Evolutionary conservation across 2,888 invertebrate species (phyloP), one percentile per base, ranked within the genome.

Genomic region (Microplitis deprimator): DNA sequence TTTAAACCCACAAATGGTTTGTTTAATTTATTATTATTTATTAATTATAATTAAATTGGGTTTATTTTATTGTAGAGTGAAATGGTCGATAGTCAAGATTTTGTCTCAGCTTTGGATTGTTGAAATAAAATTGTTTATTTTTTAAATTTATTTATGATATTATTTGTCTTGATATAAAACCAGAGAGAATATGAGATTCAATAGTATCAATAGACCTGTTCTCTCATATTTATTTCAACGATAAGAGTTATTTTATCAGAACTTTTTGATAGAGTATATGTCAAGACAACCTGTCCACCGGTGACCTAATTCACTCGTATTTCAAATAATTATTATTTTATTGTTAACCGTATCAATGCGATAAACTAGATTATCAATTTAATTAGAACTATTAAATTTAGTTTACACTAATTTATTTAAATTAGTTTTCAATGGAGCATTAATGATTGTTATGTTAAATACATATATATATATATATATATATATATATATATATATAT

Each of bases 251-350:
- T 39, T 39, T 67, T 20, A 29, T 13, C 50, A 29, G 50, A 59
- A 13, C n/a, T 10, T 20, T 17, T 50, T n/a, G 60, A 38, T 10
- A 29, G 59, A 68, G 65, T 71, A 83, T 84, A 84, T 85, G 86
- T 86, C 85, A 85, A 80, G 82, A 81, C 80, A 82, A 82, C 83
- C 85, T 83, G 83, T 83, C 81, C 80, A 77, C 80, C 73, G 79
- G 78, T 81, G 82, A 82, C 82, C 82, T 61, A 82, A 82, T 82
- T 82, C 73, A 50, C 29, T 67, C 59, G n/a, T 76, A 76, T 76
- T 73, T 40, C 6, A 29, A 41, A 73, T 73, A 73, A 64, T 69
- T 59, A 62, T 65, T 13, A 65, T 8, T 6, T 62, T 20, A 16
- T 20, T 59, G 29, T 59, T 13, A 59, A 59, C 59, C n/a, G 10